Conservation (phyloP, 2,888 invertebrate genomes). For the Callyntrura guangdongensis region DNA sequence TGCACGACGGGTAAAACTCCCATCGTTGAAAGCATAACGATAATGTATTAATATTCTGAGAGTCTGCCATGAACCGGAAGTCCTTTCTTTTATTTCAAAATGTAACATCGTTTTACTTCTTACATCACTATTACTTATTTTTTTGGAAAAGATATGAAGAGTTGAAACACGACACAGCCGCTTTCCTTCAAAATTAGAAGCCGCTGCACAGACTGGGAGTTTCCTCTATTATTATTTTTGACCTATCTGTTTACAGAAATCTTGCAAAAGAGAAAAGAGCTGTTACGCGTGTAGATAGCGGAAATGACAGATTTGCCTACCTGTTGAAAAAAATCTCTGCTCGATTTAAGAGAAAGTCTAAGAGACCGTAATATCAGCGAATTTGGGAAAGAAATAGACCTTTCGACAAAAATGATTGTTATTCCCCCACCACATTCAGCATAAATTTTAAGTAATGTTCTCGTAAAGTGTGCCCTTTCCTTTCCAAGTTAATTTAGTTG, state of each 20-base stretch:
- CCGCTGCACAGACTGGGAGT: too few species aligned
- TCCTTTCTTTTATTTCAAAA: not conserved
- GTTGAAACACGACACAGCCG: not conserved
- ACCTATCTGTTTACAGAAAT: too few species aligned
- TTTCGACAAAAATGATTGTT: not conserved
- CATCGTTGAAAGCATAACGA: too few species aligned
- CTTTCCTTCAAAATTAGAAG: too few species aligned
- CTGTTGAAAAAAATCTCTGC: constrained; percentile 32
- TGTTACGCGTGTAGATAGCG: too few species aligned
- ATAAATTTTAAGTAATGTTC: too few species aligned
- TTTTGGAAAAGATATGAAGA: not conserved
- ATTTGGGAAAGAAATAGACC: constrained; percentile 3
- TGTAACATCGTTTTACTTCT: not conserved
- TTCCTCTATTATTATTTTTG: too few species aligned
- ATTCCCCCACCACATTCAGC: too few species aligned
- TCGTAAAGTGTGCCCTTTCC: too few species aligned
- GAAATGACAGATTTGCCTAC: too few species aligned
- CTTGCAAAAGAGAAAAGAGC: too few species aligned
- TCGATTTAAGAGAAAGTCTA: not conserved
- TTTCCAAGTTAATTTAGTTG: not conserved
- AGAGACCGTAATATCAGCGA: not conserved
- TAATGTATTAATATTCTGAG: not conserved
- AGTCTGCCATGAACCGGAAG: not conserved
- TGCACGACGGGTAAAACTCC: not conserved
- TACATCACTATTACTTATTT: not conserved